Evolutionary conservation across 2,888 invertebrate species (phyloP), one percentile per base, ranked within the genome.

Genomic region (Cordylochernes scorpioides): DNA sequence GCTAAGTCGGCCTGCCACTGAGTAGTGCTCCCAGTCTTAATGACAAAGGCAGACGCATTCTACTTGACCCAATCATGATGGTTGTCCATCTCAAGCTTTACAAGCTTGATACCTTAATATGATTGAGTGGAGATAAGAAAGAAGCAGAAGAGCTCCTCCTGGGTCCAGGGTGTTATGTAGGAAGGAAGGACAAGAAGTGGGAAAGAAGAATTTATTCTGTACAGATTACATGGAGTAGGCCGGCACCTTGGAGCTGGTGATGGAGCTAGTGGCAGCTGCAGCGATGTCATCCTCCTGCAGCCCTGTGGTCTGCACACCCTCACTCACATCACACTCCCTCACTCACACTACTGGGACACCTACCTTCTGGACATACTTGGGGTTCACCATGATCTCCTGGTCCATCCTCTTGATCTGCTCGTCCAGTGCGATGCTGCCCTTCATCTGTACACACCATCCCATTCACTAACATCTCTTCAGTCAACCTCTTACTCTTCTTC

Each of bases 361-460:
- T 10, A 58, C 53, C 52, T 66, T 66, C 43, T 65, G 62, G 32
- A 67, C 61, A 49, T 62, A 67, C 39, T 74, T 71, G 17, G 84
- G 80, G 50, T 84, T 84, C 14, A 82, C 67, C 55, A 78, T 69
- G 42, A 88, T 84, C 49, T 84, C 82, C 52, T 82, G 36, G 31
- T 88, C 86, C 84, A 88, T 86, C 46, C 70, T 68, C 44, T 71
- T 66, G 33, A 88, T 69, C 50, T 78, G 71, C 47, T 72, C 72
- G 49, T 86, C 80, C 42, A 88, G 58, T 49, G 73, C 71, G 49
- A 82, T 78, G 49, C 80, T 80, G 16, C 68, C 62, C 16, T 68
- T 66, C 66, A 80, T 69, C 59, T 77, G 36, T 28, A 22, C 17
- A 37, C 29, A 19, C 27, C 13, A 30, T 22, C 19, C 17, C n/a